Conservation (phyloP, 2,797 vertebrate species). For the Cichlasoma orientale region DNA sequence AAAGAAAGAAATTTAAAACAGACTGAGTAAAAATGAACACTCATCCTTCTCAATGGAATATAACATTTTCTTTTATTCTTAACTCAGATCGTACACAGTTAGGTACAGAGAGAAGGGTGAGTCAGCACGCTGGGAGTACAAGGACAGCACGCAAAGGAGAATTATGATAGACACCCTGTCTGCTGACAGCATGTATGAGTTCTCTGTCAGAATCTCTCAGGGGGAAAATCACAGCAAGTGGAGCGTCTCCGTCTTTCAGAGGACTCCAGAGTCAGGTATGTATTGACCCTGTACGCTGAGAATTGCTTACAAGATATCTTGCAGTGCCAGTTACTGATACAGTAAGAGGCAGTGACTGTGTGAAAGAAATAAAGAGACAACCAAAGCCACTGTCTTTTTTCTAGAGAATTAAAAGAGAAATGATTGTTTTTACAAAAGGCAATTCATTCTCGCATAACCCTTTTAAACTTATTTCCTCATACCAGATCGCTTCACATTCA, state of each 20-base stretch:
- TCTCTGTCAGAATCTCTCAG: conserved; percentile 90
- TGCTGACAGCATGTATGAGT: conserved; percentile 97
- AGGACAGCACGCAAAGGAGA: conserved; percentile 85
- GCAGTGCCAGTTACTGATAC: not conserved
- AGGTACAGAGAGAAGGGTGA: conserved; percentile 96
- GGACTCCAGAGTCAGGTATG: conserved; percentile 95
- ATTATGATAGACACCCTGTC: conserved; percentile 86
- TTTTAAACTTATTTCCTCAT: conserved; percentile 32
- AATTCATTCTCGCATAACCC: conserved; percentile 28
- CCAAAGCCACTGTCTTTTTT: conserved; percentile 1
- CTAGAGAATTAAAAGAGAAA: not conserved
- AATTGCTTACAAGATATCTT: conserved; percentile 1
- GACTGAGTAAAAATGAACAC: not conserved
- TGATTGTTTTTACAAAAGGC: conserved; percentile 6
- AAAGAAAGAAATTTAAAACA: not conserved
- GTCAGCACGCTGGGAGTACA: conserved; percentile 95
- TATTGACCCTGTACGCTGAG: conserved; percentile 18
- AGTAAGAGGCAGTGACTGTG: not conserved
- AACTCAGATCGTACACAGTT: conserved; percentile 87
- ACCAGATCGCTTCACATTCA: conserved; percentile 48
- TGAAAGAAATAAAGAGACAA: not conserved
- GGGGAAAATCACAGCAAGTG: conserved; percentile 89
- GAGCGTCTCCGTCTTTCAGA: conserved; percentile 93
- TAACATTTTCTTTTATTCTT: conserved; percentile 10
- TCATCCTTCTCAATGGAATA: not conserved